Evolutionary conservation across 2,113 vertebrate genomes (phyloP), one percentile per base, ranked within the genome.

Genomic region (Xenus cinereus): DNA sequence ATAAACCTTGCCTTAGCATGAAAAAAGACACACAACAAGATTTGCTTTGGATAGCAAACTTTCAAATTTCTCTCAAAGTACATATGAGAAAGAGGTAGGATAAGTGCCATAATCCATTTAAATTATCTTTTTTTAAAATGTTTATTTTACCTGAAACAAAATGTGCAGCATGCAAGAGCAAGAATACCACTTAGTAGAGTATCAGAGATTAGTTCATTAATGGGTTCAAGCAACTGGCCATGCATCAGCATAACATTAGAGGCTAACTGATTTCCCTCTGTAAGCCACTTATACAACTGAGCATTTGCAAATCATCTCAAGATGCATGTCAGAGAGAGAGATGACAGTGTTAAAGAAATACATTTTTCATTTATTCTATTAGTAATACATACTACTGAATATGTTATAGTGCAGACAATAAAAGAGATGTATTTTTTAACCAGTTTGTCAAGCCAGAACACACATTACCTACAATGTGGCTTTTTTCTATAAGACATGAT

Each of bases 131-230:
- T 89, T 92, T 54, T 46, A 63, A 21, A 48, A 77, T 71, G 92
- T 90, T 95, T 96, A 84, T 94, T 97, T 96, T 96, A 97, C 95
- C 89, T 94, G 62, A 97, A 97, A 96, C 37, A 87, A 93, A 92
- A 83, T 68, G 50, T 45, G 71, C 68, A 89, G 56, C 54, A 27
- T 51, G 50, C 81, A 96, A 91, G 48, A 83, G 82, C 81, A 96
- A 88, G 92, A 87, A 88, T 22, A 48, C 57, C 84, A 77, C 84
- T 95, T 87, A 59, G 95, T 73, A 57, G 87, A 96, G 94, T 94
- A 97, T 89, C 95, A 91, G 76, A 93, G 96, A 97, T 98, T 96
- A 93, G 93, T 97, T 97, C 96, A 96, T 97, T 97, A 98, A 97
- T 95, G 95, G 96, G 86, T 95, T 95, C 89, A 80, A 96, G 96